Conservation (phyloP, 1,140 invertebrate species). For the Phocides pigmalion region DNA sequence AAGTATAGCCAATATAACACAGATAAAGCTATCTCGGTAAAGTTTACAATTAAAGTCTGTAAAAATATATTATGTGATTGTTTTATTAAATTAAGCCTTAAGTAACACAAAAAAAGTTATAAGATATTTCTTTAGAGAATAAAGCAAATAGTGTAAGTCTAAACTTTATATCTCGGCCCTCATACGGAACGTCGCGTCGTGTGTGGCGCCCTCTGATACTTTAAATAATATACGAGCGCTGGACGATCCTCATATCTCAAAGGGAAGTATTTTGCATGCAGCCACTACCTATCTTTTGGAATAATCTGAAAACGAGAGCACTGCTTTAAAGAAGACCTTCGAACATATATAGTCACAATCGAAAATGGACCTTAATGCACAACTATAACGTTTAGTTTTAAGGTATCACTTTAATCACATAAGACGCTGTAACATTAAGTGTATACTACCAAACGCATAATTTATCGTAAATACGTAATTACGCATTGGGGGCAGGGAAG, state of each 20-base stretch:
- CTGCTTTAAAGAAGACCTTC: constrained; percentile 34
- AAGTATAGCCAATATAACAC: no score
- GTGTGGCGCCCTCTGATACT: constrained; percentile 72
- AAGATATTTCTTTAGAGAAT: constrained; percentile 5
- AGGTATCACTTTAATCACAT: constrained; percentile 10
- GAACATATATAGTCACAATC: not conserved
- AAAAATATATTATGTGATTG: no score
- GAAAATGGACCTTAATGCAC: constrained; percentile 34
- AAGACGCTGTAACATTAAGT: constrained; percentile 31
- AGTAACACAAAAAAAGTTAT: not conserved
- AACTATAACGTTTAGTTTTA: constrained; percentile 30
- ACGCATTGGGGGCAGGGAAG: constrained; percentile 55
- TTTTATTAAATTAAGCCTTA: no score
- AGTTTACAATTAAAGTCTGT: no score
- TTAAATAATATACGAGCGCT: constrained; percentile 69
- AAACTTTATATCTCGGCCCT: constrained; percentile 11
- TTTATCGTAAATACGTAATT: constrained; percentile 77
- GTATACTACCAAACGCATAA: constrained; percentile 60
- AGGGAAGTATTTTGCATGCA: constrained; percentile 80
- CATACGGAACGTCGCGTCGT: constrained; percentile 68
- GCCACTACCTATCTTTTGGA: constrained; percentile 73
- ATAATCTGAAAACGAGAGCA: constrained; percentile 75
- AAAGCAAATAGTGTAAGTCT: constrained; percentile 8
- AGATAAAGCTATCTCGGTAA: no score
- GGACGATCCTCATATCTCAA: constrained; percentile 76